Evolutionary conservation across 2,797 vertebrate species (phyloP), one percentile per base, ranked within the genome.

Genomic region (Hylomyscus alleni): DNA sequence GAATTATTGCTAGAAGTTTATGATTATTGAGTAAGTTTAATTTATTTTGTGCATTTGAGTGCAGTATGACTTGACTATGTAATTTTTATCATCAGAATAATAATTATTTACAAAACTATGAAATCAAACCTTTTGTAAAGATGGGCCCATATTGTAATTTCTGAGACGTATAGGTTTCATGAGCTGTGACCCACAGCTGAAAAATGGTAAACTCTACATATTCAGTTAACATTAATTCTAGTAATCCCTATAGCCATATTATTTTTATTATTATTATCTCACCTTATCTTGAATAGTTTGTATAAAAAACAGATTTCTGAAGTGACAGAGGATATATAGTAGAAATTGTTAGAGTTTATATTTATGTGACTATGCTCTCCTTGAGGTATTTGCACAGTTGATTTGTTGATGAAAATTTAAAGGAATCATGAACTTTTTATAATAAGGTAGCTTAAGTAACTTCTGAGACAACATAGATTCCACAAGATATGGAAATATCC

Each of bases 61-160:
- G 47, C 67, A 90, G 65, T 2, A 73, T 73, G 88, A 11, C 81
- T 58, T 54, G 29, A 69, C 4, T 26, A 12, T 60, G 24, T 54
- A 92, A 80, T n/a, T 81, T 90, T 92, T 85, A 84, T 44, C 3
- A 89, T 50, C 22, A 93, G 67, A 81, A 89, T 29, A 54, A 90
- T 73, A 12, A 56, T 77, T 67, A 60, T 77, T 92, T 77, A 0
- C 1, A 95, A 84, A 96, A 88, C 24, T 89, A 90, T 40, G 72
- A 91, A 94, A 56, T 20, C n/a, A 19, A 72, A 26, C 6, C 4
- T 72, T 90, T 80, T 54, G n/a, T 73, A 87, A 91, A 94, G 17
- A 62, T 0, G 1, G 6, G 6, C 54, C 9, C 52, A 19, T n/a
- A 62, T 31, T 50, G 11, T n/a, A 81, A 86, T 76, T 95, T 83